These are phyloP conservation scores for Hippocampus mohnikei DNA, from an alignment of 2,113 vertebrate species.

Conservation along the genomic window DNA sequence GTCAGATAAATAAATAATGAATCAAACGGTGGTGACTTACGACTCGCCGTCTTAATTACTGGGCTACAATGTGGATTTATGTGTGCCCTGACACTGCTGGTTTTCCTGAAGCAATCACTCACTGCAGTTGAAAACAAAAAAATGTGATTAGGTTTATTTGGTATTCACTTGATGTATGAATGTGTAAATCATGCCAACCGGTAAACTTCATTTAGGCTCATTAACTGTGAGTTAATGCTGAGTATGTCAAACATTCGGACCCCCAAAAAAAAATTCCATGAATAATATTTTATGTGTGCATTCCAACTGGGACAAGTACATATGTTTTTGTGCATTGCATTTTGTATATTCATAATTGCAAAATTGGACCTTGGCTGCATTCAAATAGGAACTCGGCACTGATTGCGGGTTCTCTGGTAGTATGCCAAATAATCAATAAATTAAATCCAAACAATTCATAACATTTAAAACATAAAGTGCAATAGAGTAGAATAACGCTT, in stretches of 20 bases:
- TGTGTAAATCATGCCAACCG: background rate
- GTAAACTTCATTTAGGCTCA: background rate
- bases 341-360: background rate
- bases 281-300: background rate
- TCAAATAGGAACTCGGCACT: no score
- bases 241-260: background rate
- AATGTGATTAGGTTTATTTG: background rate
- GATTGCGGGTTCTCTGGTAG: no score
- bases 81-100: background rate
- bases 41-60: slow-evolving; percentile 12
- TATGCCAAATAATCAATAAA: no score
- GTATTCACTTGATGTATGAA: background rate
- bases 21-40: slow-evolving; percentile 28
- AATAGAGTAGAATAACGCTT: no score
- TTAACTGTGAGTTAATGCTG: background rate
- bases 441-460: no score
- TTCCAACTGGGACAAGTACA: background rate
- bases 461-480: no score
- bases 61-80: slow-evolving; percentile 6
- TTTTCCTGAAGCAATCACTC: slow-evolving; percentile 4
- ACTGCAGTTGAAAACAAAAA: background rate
- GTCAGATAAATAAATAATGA: slow-evolving; percentile 33
- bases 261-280: no score
- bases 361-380: no score
- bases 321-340: background rate